Evolutionary conservation across 2,888 invertebrate genomes (phyloP).

Genomic region (Lochmaea capreae): DNA sequence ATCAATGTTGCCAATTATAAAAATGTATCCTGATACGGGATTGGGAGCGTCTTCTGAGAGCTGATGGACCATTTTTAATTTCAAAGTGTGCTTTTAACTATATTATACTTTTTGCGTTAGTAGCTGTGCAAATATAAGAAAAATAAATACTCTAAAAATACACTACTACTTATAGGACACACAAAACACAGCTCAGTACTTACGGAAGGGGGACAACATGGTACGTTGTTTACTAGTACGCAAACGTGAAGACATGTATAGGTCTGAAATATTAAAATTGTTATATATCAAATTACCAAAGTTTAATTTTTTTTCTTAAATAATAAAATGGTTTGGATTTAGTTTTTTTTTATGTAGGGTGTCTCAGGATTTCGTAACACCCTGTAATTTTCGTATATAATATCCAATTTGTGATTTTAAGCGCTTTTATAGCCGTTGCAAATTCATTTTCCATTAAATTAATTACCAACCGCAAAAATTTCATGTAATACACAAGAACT

Average conservation of each 20-base stretch:
- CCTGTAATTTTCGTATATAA: no score
- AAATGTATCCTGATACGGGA: no score
- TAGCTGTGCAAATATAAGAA: neutral
- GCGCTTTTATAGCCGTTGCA: neutral
- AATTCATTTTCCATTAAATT: slow-evolving; percentile 10
- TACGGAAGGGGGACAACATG: slow-evolving; percentile 85
- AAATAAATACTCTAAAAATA: neutral
- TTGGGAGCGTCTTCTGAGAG: no score
- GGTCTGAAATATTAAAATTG: slow-evolving; percentile 72
- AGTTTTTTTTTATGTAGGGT: no score
- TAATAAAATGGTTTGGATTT: no score
- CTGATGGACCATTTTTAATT: neutral
- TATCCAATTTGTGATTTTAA: no score
- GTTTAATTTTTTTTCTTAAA: no score
- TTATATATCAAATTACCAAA: neutral
- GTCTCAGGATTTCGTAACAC: no score
- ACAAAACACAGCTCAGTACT: slow-evolving; percentile 62
- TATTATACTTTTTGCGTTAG: no score
- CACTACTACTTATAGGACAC: slow-evolving; percentile 20
- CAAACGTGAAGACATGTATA: slow-evolving; percentile 93
- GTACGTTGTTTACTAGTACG: slow-evolving; percentile 84
- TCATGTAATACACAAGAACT: slow-evolving; percentile 10
- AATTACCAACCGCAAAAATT: neutral
- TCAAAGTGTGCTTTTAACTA: neutral
- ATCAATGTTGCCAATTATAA: no score